Evolutionary conservation across 2,888 invertebrate genomes (phyloP), one percentile per base, ranked within the genome.

Genomic region (Ceriagrion tenellum): DNA sequence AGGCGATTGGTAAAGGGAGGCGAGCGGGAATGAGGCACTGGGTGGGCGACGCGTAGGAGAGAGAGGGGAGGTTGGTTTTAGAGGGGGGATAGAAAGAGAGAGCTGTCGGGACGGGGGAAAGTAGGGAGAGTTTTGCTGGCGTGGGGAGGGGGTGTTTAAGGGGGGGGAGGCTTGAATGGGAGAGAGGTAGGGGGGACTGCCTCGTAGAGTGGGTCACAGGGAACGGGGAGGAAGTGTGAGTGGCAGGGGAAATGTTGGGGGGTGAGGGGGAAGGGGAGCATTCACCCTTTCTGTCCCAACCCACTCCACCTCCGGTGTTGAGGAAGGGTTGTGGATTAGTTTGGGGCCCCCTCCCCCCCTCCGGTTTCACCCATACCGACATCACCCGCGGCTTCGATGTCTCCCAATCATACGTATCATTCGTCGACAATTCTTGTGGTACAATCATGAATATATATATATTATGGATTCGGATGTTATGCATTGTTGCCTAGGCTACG

Each of bases 91-190:
- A 88, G 88, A 59, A 30, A 47, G 47, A 47, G 47, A 47, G 47
- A 47, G 47, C 8, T 47, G 95, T 56, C 20, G 89, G 56, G 95
- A 93, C 74, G 88, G 95, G 95, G 95, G 20, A 20, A 59, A 16
- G 18, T 59, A 20, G 47, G 47, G 59, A 59, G 59, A 59, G 59
- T 20, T 59, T 59, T 20, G 59, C 2, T 59, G 2, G 59, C 13
- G 59, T 2, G 10, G 20, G 59, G 16, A 20, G 59, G 56, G 56
- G 56, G 56, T n/a, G n/a, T n/a, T n/a, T n/a, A n/a, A n/a, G 56
- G 56, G 56, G 56, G 56, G 59, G 13, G 59, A 59, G 20, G 59
- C 59, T 59, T 59, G 20, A 20, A 59, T 59, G 16, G 18, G 69
- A 23, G 69, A 20, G 69, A 4, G 16, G 23, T 13, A 23, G 69